Evolutionary conservation across 2,113 vertebrate genomes (phyloP).

Genomic region (Gymnogyps californianus): DNA sequence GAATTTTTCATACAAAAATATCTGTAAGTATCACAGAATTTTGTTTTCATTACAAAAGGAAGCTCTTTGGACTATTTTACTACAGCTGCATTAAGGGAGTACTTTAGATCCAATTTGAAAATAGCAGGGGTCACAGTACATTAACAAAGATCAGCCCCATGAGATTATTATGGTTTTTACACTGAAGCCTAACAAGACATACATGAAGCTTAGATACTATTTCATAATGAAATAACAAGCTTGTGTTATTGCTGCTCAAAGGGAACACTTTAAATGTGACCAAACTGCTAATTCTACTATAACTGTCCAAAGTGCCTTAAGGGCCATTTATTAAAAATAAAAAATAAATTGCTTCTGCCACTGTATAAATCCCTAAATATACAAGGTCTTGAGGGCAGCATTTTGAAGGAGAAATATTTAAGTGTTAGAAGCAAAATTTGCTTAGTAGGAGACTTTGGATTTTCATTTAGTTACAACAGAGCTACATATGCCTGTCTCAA

Average conservation of each 20-base stretch:
- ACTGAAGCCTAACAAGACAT: conserved; percentile 20
- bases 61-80: neutral
- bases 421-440: neutral
- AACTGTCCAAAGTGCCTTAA: conserved; percentile 43
- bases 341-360: conserved; percentile 46
- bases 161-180: conserved; percentile 1
- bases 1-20: neutral
- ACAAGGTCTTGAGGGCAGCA: conserved; percentile 19
- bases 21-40: neutral
- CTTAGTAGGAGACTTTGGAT: neutral
- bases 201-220: conserved; percentile 8
- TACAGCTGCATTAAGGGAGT: neutral
- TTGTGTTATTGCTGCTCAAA: conserved; percentile 46
- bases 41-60: neutral
- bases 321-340: conserved; percentile 64
- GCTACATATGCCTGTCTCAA: neutral
- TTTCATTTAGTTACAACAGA: conserved; percentile 9
- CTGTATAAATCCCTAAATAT: conserved; percentile 14
- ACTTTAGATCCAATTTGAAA: conserved; percentile 30
- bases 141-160: conserved; percentile 29
- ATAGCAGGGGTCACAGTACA: conserved; percentile 24
- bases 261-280: conserved; percentile 51
- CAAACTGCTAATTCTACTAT: conserved; percentile 58
- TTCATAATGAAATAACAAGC: conserved; percentile 65
- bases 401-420: conserved; percentile 57